Conservation (phyloP, 2,113 vertebrate genomes). For the Trinectes maculatus region DNA sequence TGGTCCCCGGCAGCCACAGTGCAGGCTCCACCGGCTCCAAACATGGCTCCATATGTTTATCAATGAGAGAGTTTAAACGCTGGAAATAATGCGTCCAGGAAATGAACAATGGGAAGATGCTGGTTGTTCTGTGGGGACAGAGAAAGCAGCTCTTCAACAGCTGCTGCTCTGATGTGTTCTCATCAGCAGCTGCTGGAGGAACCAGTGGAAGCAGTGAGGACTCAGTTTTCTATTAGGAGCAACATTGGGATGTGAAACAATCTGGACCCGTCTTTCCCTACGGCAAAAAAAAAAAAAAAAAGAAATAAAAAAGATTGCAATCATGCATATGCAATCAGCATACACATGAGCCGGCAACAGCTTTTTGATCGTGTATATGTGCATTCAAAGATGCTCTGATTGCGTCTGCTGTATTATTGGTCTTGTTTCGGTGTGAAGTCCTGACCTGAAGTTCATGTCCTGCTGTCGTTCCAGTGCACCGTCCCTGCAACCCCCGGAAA, state of each 20-base stretch:
- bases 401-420: not conserved
- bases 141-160: not conserved
- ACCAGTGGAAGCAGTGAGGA: not conserved
- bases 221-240: not conserved
- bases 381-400: not conserved
- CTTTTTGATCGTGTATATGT: not conserved
- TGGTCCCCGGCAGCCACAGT: no score
- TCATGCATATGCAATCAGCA: not conserved
- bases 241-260: conserved; percentile 3
- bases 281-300: no score
- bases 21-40: no score
- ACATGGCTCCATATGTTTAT: no score
- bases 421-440: not conserved
- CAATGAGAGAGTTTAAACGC: no score
- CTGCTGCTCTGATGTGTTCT: no score
- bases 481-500: not conserved
- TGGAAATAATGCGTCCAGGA: no score
- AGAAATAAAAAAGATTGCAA: not conserved
- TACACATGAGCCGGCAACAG: not conserved
- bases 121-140: no score
- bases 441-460: not conserved
- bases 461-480: not conserved
- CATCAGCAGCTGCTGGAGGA: conserved; percentile 13
- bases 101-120: no score
- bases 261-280: no score